A percentile compares a stretch with the other conserved stretches of the same genome.
phyloP scores from a whole-genome alignment of 2,888 invertebrate species.

The Sussaba pulchella region DNA sequence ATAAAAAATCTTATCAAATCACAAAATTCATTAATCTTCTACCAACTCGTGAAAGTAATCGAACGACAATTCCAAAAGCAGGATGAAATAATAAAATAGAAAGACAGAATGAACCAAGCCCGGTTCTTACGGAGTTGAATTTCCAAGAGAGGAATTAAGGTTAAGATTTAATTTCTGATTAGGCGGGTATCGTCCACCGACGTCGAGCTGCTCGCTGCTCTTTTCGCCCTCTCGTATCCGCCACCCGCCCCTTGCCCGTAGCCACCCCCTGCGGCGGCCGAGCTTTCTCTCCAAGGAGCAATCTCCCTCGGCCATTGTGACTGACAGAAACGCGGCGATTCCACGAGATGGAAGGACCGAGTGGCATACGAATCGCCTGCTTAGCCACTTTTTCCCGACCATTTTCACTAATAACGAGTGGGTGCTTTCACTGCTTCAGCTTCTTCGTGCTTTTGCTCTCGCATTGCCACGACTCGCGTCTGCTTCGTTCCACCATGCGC shows the following conservation, averaged over 20 bases:
- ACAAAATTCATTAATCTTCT: background rate
- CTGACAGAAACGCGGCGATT: conserved; percentile 83
- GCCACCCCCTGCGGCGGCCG: background rate
- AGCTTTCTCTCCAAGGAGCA: conserved; percentile 75
- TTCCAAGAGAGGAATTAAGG: conserved; percentile 75
- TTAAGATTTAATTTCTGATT: conserved; percentile 84
- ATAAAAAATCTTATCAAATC: too few species aligned
- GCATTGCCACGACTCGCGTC: conserved; percentile 5
- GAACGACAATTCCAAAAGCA: conserved; percentile 66
- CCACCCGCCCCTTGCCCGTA: conserved; percentile 10
- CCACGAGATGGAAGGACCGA: conserved; percentile 81
- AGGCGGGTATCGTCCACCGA: conserved; percentile 74
- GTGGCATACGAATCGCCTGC: conserved; percentile 82
- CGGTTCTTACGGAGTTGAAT: background rate
- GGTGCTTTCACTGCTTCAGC: conserved; percentile 60
- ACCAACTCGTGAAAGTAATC: conserved; percentile 33
- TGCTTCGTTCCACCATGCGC: conserved; percentile 1
- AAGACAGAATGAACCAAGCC: too few species aligned
- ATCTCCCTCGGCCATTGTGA: conserved; percentile 82
- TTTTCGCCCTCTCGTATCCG: conserved; percentile 22
- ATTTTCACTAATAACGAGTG: conserved; percentile 77
- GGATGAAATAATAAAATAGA: too few species aligned
- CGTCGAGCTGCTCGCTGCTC: conserved; percentile 25
- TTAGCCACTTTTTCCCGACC: conserved; percentile 77
- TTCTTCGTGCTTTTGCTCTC: conserved; percentile 43